Evolutionary conservation across 2,113 vertebrate species (phyloP), one percentile per base, ranked within the genome.

Genomic region (Nyctibius bracteatus): DNA sequence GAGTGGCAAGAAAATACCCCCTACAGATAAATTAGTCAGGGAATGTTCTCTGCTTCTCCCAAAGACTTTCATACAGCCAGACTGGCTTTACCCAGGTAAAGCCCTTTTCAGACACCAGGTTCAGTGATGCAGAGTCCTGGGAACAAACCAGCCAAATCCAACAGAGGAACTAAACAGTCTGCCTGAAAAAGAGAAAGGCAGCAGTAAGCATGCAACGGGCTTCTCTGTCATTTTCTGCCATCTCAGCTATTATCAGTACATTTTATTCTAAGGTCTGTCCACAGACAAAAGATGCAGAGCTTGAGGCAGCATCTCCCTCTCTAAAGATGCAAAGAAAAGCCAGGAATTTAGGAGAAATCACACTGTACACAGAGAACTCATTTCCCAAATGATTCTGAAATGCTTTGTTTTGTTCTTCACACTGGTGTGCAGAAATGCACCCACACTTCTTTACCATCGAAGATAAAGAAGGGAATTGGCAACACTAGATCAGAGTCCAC

Each of bases 1-100:
- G 72, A 94, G 95, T 81, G 77, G 92, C 92, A 95, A 96, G 96
- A 96, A 96, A 96, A 96, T 90, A 95, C 91, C 96, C 95, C 94
- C 95, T 82, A 85, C 86, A 91, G 96, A 95, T 95, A 91, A 95
- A 96, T 95, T 91, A 96, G 95, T 96, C 95, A 96, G 88, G 94
- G 96, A 96, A 87, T 41, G 70, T 82, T 91, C 91, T 89, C 83
- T 84, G 65, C 88, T 92, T 93, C 94, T 90, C 68, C 90, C 59
- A 63, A 81, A 88, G 94, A 92, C 63, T 88, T 93, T 58, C 65
- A 74, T 67, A 86, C 24, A 90, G 82, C 82, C 93, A 63, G 90
- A n/a, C 30, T 54, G 61, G 57, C 92, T 94, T 84, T 33, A 88
- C 59, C 57, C 94, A 97, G 96, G 96, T 97, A 96, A 91, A 93